Percentiles rank a stretch among this genome's conserved stretches.
These are phyloP conservation scores for Hydrozoanthus gracilis DNA, from an alignment of 92 coral and sea anemone genomes.

Conservation along the genomic window DNA sequence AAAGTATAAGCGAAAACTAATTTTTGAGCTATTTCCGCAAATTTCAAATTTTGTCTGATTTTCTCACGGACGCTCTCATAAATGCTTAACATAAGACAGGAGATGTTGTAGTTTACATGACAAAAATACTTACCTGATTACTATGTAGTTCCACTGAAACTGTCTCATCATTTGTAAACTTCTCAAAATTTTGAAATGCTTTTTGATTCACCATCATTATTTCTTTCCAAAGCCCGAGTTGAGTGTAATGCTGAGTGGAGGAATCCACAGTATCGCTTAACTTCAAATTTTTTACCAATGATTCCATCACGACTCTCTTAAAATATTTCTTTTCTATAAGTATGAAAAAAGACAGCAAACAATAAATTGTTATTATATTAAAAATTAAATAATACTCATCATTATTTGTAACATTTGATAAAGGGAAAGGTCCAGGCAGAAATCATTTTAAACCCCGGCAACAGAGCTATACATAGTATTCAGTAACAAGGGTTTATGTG, in stretches of 20 bases:
- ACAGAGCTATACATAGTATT: no score
- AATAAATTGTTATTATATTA: neutral
- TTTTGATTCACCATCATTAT: conserved; percentile 73
- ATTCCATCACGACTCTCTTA: conserved; percentile 62
- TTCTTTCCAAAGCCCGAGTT: conserved; percentile 76
- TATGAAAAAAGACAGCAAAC: neutral
- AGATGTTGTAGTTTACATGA: no score
- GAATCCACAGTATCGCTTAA: conserved; percentile 43
- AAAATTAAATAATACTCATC: neutral
- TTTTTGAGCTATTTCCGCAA: no score
- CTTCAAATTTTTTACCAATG: conserved; percentile 63
- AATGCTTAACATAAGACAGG: no score
- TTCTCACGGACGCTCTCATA: no score
- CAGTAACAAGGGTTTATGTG: no score
- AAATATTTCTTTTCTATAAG: conserved; percentile 50
- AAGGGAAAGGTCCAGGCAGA: no score
- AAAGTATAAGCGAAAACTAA: no score
- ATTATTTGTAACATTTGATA: no score
- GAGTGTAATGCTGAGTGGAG: conserved; percentile 53
- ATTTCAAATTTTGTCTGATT: no score
- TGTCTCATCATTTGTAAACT: conserved; percentile 37
- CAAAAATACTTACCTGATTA: neutral
- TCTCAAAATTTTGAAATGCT: conserved; percentile 58
- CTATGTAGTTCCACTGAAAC: neutral
- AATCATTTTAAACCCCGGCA: no score